phyloP scores from a whole-genome alignment of 2,113 vertebrate species.

The Centrocercus urophasianus region DNA sequence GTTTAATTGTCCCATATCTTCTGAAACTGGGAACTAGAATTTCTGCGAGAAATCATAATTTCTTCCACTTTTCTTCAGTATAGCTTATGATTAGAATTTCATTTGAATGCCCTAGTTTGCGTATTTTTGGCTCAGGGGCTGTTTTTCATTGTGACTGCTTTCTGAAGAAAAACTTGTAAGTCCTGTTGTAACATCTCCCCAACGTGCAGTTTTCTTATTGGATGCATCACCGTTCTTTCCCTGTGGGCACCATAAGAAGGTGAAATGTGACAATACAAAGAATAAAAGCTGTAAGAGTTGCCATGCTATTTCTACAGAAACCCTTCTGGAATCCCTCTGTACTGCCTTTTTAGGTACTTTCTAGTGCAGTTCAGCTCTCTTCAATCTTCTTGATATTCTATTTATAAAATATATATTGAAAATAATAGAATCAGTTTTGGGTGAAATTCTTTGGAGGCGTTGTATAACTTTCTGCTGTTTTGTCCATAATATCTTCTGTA shows the following conservation, averaged over 20 bases:
- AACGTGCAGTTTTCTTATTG: background rate
- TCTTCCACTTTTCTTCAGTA: background rate
- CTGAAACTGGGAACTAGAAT: background rate
- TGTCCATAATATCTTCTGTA: background rate
- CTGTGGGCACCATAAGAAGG: background rate
- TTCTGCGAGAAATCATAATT: background rate
- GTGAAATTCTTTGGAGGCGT: background rate
- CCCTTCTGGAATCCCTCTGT: background rate
- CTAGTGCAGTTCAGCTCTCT: background rate
- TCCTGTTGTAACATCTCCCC: background rate
- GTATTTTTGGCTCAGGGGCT: background rate
- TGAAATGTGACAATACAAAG: background rate
- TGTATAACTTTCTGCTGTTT: constrained; percentile 10
- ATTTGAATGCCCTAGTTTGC: background rate
- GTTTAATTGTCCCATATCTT: background rate
- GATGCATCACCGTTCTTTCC: background rate
- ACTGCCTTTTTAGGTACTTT: background rate
- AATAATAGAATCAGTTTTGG: background rate
- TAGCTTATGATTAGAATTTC: background rate
- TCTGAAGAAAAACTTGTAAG: background rate
- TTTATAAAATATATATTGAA: background rate
- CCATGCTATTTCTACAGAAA: background rate
- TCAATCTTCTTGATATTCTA: background rate
- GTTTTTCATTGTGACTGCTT: background rate
- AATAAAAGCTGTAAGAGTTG: background rate